These are phyloP conservation scores for Sinocyclocheilus maitianheensis DNA, from an alignment of 2,113 vertebrate genomes.

Conservation along the genomic window DNA sequence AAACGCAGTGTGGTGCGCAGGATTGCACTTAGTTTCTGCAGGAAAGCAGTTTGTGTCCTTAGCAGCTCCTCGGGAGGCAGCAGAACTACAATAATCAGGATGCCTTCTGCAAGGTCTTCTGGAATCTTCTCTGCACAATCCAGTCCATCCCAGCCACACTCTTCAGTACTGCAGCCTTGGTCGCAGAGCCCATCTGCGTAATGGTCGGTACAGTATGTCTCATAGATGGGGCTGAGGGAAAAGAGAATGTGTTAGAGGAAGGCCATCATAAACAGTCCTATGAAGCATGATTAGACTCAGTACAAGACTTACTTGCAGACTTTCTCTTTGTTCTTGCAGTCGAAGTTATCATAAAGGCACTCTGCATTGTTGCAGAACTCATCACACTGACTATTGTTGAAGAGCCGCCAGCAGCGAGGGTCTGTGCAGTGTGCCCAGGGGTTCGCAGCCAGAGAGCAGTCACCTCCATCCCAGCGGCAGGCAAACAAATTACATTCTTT, in stretches of 20 bases:
- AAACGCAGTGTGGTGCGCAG: conserved; percentile 85
- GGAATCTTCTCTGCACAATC: conserved; percentile 82
- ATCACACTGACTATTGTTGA: conserved; percentile 93
- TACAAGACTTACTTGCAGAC: conserved; percentile 85
- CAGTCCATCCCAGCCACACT: conserved; percentile 91
- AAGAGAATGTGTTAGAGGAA: not conserved
- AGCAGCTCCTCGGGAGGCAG: conserved; percentile 85
- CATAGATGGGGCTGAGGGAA: conserved; percentile 83
- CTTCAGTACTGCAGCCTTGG: conserved; percentile 88
- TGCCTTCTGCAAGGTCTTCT: conserved; percentile 77
- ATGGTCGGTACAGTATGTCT: conserved; percentile 88
- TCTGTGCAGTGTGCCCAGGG: conserved; percentile 83
- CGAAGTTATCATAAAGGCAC: conserved; percentile 92
- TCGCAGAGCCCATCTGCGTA: conserved; percentile 85
- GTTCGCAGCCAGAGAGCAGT: conserved; percentile 84
- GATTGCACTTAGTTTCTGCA: conserved; percentile 87
- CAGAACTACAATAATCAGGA: conserved; percentile 85
- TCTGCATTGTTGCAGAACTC: conserved; percentile 79
- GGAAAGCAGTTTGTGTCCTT: conserved; percentile 80
- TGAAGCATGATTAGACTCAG: not conserved
- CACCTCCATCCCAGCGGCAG: conserved; percentile 88
- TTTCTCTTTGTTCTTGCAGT: conserved; percentile 82
- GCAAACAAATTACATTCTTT: conserved; percentile 82
- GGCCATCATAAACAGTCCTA: not conserved
- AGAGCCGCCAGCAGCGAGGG: conserved; percentile 80